Percentiles rank a stretch among this genome's conserved stretches.
phyloP scores from a whole-genome alignment of 2,888 invertebrate genomes.

The Catocala sponsa region DNA sequence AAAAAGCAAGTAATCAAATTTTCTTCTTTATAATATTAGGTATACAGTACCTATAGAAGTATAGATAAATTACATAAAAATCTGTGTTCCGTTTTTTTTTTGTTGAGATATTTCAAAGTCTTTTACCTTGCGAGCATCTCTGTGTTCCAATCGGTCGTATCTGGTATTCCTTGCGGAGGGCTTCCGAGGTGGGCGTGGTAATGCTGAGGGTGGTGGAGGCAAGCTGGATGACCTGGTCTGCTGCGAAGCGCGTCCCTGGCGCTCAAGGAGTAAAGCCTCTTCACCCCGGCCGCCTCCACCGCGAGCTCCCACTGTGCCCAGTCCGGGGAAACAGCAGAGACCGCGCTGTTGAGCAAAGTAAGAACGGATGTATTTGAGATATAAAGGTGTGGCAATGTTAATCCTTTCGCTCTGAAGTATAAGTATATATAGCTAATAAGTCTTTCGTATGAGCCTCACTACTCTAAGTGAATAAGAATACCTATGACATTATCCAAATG shows the following conservation, averaged over 20 bases:
- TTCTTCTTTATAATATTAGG: no score
- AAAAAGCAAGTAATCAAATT: no score
- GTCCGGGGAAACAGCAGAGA: conserved; percentile 93
- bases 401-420: no score
- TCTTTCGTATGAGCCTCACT: no score
- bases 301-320: conserved; percentile 78
- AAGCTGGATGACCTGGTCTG: conserved; percentile 91
- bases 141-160: conserved; percentile 89
- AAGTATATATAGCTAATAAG: no score
- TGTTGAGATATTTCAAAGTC: not conserved
- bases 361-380: not conserved
- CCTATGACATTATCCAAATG: no score
- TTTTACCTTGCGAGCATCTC: conserved; percentile 77
- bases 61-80: no score
- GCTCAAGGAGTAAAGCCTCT: conserved; percentile 92
- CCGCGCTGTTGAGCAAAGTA: conserved; percentile 89
- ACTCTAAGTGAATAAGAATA: no score
- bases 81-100: not conserved
- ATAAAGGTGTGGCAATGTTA: no score
- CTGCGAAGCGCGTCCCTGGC: conserved; percentile 93
- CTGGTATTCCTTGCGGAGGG: conserved; percentile 88
- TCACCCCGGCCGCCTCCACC: conserved; percentile 87
- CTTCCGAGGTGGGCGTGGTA: conserved; percentile 91
- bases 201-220: conserved; percentile 91
- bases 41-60: no score